These are phyloP conservation scores for Ornithoptera priamus DNA, from an alignment of 2,888 invertebrate species.

Conservation along the genomic window DNA sequence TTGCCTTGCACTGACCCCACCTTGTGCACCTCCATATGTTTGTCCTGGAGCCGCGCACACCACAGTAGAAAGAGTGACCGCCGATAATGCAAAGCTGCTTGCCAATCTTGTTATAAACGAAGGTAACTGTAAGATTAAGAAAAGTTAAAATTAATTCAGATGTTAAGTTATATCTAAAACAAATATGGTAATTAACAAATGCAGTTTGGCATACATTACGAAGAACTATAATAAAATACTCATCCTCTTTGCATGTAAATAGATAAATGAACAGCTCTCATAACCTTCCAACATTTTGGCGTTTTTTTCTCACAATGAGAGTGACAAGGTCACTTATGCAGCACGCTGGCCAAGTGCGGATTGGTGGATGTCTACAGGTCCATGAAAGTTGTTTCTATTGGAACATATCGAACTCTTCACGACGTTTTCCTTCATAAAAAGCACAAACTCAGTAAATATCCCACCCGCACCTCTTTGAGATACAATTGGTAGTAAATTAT, in stretches of 20 bases:
- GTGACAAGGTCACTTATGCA: no score
- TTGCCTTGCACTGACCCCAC: conserved; percentile 38
- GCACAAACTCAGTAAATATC: no score
- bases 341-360: no score
- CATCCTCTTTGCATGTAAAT: not conserved
- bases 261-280: not conserved
- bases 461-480: no score
- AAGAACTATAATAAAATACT: not conserved
- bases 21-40: conserved; percentile 41
- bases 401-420: no score
- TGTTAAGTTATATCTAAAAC: not conserved
- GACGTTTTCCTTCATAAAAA: no score
- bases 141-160: not conserved
- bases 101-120: conserved; percentile 37
- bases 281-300: not conserved
- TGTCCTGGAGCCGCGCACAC: conserved; percentile 31
- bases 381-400: no score
- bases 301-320: no score
- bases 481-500: no score
- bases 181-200: not conserved
- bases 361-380: no score
- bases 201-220: not conserved
- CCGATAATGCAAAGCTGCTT: conserved; percentile 41
- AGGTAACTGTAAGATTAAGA: conserved; percentile 35
- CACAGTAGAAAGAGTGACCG: conserved; percentile 43